Evolutionary conservation across 2,888 invertebrate genomes (phyloP), one percentile per base, ranked within the genome.

Genomic region (Rosalia funebris): DNA sequence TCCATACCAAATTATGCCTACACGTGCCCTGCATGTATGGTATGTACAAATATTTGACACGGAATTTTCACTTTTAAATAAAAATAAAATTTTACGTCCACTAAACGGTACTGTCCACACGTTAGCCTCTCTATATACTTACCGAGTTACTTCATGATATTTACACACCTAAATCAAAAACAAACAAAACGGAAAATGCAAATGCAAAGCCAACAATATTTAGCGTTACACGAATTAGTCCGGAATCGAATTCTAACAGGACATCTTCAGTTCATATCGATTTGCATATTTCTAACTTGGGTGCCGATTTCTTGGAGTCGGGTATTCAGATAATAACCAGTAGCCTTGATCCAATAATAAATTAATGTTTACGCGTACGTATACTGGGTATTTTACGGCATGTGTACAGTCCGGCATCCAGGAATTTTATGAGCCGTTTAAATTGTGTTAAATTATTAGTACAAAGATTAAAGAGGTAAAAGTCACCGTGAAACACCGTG

Each of bases 141-240:
- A 19, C 10, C 16, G 11, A 17, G 19, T 48, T 50, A 41, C 39
- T n/a, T 12, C 16, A 34, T 34, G 10, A 32, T 42, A 53, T 53
- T 42, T 42, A 10, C 41, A 53, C 32, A 42, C 9, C 31, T 16
- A 42, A 32, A 37, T 3, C 11, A 53, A 42, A 41, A 31, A 12
- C 41, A 53, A 53, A 42, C 53, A 53, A 42, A 31, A 53, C 25
- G 42, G 42, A 42, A 32, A 25, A 10, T 42, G 42, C 39, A 53
- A 53, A 41, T 42, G 42, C 25, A 32, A 19, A 42, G 32, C 42
- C 53, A 53, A 53, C 31, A 53, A 20, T 20, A 37, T 31, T 11
- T 42, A 53, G n/a, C 41, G 32, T 42, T 53, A 48, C 41, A 53
- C 17, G 31, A 53, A 53, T 53, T 42, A 42, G 42, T n/a, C 32